Base-by-base conservation (phyloP, 2,888 invertebrate genomes). In the Scaptomyza cyrtandrae region DNA sequence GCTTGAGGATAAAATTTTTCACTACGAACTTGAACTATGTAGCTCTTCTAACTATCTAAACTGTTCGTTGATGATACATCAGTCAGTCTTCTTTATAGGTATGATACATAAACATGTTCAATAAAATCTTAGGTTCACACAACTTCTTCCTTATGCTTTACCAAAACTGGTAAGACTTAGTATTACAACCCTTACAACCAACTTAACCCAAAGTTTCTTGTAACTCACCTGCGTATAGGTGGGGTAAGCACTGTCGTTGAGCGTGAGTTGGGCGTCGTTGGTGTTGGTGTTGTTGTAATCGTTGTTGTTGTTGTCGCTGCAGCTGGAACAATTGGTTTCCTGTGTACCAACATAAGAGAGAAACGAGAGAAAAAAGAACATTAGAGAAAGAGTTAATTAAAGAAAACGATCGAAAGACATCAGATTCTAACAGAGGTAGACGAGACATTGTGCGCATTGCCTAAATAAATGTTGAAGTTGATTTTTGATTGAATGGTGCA, bases 211-310 rank as follows among this genome's bases (percentile, higher is more conserved):
- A 33, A 3, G 1, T 6, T 1, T 6, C 6, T 33, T 10, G 1
- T 33, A 10, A 33, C 84, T 80, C 75, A 93, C 94, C 94, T 93
- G 91, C 94, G 91, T 74, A 93, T 92, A 84, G 93, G 93, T 89
- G 90, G 93, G 78, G 91, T 88, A 24, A 84, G 88, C 71, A 88
- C 80, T 63, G 83, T 82, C 61, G 90, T 76, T 74, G 82, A 69
- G 58, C 82, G 78, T 72, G 85, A 84, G 66, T 67, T 86, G 52
- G 71, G 63, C 46, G 83, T 80, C 66, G 82, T 80, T 53, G 82
- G 70, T 54, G 81, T 82, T 49, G 82, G 56, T 56, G 79, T 71
- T 53, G 72, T 62, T 44, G 83, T 80, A 58, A 80, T 80, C 33
- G 82, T 80, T 66, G 89, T 80, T 63, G 82, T 80, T 43, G 82